A percentile compares a stretch with the other conserved stretches of the same genome.
Evolutionary conservation across 53 echinoderm and acorn worm genomes (phyloP).

Genomic region (Actinopyga echinites): DNA sequence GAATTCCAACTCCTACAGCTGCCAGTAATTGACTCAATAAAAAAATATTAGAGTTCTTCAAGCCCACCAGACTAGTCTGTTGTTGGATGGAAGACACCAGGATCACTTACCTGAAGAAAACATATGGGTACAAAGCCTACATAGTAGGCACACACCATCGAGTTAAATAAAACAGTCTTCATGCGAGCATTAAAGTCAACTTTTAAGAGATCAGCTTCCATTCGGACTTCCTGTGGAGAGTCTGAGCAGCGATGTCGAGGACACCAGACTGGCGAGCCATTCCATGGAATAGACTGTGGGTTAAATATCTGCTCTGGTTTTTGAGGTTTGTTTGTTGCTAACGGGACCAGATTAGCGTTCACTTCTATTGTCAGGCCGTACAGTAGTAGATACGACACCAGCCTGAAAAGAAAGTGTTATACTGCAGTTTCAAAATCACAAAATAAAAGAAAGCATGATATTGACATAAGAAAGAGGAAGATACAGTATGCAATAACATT

Average conservation of each 20-base stretch:
- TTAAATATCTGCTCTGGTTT: not conserved
- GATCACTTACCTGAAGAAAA: constrained; percentile 81
- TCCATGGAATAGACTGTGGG: constrained; percentile 46
- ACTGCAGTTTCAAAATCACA: not conserved
- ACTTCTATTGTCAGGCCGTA: constrained; percentile 94
- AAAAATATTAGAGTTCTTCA: no score
- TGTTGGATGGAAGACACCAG: not conserved
- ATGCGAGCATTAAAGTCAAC: constrained; percentile 92
- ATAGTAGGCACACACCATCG: constrained; percentile 99
- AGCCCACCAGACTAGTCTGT: no score
- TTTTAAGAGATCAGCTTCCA: constrained; percentile 86
- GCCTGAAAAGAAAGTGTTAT: constrained; percentile 31
- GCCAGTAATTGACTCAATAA: no score
- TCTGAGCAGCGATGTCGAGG: constrained; percentile 85
- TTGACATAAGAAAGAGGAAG: no score
- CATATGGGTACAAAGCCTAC: constrained; percentile 99
- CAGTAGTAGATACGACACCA: constrained; percentile 93
- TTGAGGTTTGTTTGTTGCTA: constrained; percentile 33
- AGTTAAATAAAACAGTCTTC: constrained; percentile 95
- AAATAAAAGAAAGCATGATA: not conserved
- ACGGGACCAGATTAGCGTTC: constrained; percentile 64
- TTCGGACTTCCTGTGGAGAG: constrained; percentile 70
- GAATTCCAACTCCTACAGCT: no score
- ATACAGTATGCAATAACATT: no score
- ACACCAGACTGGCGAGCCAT: constrained; percentile 41